Percentiles rank a stretch among this genome's conserved stretches.
Conservation (phyloP, 1,140 invertebrate species). For the Theocolax elegans region DNA sequence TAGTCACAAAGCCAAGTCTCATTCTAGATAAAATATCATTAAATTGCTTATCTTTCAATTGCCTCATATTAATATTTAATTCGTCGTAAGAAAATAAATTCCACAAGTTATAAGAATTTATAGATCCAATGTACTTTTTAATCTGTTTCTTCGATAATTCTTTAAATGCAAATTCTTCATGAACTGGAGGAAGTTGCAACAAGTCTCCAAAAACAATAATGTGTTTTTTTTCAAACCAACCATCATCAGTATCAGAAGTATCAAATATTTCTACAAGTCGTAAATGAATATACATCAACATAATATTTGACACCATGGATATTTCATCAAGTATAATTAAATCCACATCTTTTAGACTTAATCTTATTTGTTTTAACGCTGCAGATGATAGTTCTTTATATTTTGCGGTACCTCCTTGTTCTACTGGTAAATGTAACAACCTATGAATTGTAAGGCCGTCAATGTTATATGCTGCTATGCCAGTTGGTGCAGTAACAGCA, state of each 20-base stretch:
- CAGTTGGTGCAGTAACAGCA: conserved; percentile 49
- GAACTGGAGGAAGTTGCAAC: too few relatives aligned
- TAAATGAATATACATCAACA: too few relatives aligned
- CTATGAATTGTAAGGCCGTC: conserved; percentile 48
- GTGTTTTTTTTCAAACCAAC: too few relatives aligned
- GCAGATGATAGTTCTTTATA: conserved; percentile 46
- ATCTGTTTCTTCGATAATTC: conserved; percentile 39
- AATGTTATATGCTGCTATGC: conserved; percentile 50
- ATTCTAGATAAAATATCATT: conserved; percentile 25
- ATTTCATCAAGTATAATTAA: conserved; percentile 56
- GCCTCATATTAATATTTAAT: conserved; percentile 49
- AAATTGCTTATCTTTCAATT: conserved; percentile 42
- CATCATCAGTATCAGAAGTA: too few relatives aligned
- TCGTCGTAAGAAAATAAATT: conserved; percentile 48
- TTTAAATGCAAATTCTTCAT: conserved; percentile 46
- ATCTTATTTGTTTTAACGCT: conserved; percentile 48
- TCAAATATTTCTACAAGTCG: too few relatives aligned
- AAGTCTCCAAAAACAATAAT: too few relatives aligned
- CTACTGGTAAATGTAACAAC: conserved; percentile 49
- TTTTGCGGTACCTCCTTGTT: conserved; percentile 43
- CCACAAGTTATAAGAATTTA: conserved; percentile 50
- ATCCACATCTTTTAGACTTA: too few relatives aligned
- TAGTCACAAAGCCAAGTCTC: conserved; percentile 47
- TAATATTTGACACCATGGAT: conserved; percentile 58
- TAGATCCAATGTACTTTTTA: too few relatives aligned